A percentile compares a stretch with the other conserved stretches of the same genome.
Evolutionary conservation across 2,888 invertebrate genomes (phyloP).

Genomic region (Plemyria rubiginata): DNA sequence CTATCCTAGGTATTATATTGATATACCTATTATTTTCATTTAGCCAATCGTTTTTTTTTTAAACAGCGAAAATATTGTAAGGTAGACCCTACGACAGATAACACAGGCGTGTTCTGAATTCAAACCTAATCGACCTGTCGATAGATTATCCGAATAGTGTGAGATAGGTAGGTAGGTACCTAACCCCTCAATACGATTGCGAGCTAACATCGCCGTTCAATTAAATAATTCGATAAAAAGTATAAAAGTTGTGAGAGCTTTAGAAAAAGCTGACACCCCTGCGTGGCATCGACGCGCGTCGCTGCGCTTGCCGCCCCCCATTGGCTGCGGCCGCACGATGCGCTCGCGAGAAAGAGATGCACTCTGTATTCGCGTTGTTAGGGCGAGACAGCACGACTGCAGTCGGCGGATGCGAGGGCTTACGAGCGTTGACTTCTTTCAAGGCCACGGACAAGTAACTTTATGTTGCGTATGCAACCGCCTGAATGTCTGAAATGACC

Average conservation of each 20-base stretch:
- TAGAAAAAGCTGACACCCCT: slow-evolving; percentile 80
- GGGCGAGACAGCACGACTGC: slow-evolving; percentile 63
- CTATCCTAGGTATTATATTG: too few species aligned
- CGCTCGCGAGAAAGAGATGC: slow-evolving; percentile 60
- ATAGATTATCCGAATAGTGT: too few species aligned
- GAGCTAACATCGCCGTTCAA: slow-evolving; percentile 60
- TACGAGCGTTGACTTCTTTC: slow-evolving; percentile 81
- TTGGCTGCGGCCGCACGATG: slow-evolving; percentile 63
- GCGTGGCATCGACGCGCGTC: slow-evolving; percentile 76
- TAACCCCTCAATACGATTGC: slow-evolving; percentile 21
- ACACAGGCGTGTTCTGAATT: too few species aligned
- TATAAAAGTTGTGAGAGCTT: slow-evolving; percentile 73
- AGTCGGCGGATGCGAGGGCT: slow-evolving; percentile 81
- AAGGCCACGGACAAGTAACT: slow-evolving; percentile 76
- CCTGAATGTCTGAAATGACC: slow-evolving; percentile 74
- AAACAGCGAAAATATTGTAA: too few species aligned
- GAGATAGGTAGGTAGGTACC: too few species aligned
- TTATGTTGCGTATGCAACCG: slow-evolving; percentile 73
- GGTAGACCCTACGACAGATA: too few species aligned
- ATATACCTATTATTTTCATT: too few species aligned
- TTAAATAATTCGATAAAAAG: slow-evolving; percentile 65
- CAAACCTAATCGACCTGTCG: too few species aligned
- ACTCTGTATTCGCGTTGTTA: slow-evolving; percentile 41
- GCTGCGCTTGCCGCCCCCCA: slow-evolving; percentile 73
- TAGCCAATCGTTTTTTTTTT: too few species aligned